phyloP scores from a whole-genome alignment of 2,888 invertebrate genomes.

The Pedicia rivosa region DNA sequence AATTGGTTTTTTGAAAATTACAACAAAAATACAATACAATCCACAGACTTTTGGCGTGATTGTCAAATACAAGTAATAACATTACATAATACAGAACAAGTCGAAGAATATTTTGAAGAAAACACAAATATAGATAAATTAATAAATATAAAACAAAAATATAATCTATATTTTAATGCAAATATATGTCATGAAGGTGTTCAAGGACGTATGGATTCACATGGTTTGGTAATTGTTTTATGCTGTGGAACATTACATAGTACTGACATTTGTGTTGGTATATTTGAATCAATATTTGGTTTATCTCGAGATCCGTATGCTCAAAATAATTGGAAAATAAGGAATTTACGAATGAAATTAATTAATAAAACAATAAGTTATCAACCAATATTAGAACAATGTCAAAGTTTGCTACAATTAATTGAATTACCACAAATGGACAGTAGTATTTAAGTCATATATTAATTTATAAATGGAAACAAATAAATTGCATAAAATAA shows the following conservation, averaged over 20 bases:
- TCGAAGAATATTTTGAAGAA: slow-evolving; percentile 15
- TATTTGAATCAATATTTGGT: slow-evolving; percentile 49
- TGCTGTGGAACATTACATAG: slow-evolving; percentile 47
- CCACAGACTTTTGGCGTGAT: slow-evolving; percentile 40
- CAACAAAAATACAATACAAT: slow-evolving; percentile 27
- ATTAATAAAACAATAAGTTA: slow-evolving; percentile 18
- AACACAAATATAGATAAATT: slow-evolving; percentile 23
- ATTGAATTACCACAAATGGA: slow-evolving; percentile 5
- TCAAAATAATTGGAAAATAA: slow-evolving; percentile 52
- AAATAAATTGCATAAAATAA: too few species aligned
- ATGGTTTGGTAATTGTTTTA: slow-evolving; percentile 43
- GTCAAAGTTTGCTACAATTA: slow-evolving; percentile 5
- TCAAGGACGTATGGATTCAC: slow-evolving; percentile 38
- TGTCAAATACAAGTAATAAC: slow-evolving; percentile 21
- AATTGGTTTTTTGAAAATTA: slow-evolving; percentile 39
- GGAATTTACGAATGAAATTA: slow-evolving; percentile 35
- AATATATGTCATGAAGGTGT: slow-evolving; percentile 40
- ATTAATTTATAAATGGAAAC: too few species aligned
- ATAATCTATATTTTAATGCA: slow-evolving; percentile 40
- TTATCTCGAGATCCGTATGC: slow-evolving; percentile 42
- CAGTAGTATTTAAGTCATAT: not conserved
- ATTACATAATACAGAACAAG: slow-evolving; percentile 15
- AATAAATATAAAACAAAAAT: slow-evolving; percentile 25
- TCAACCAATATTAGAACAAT: not conserved
- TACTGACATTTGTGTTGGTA: slow-evolving; percentile 34